Evolutionary conservation across 2,888 invertebrate genomes (phyloP).

Genomic region (Erebia ligea): DNA sequence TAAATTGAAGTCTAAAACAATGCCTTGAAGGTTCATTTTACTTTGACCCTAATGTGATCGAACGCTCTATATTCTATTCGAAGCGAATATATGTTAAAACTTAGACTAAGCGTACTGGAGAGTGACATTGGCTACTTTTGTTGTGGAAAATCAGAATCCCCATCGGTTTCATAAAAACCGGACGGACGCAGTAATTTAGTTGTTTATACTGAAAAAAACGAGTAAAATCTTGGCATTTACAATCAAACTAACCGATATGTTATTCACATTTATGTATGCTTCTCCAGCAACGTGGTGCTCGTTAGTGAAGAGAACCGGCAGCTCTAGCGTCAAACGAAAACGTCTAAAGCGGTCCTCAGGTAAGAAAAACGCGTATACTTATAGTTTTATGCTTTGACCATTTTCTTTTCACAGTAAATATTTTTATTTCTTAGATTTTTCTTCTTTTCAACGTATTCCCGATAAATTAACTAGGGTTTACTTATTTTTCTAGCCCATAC

Average conservation of each 20-base stretch:
- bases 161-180: too few species aligned
- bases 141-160: too few species aligned
- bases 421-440: constrained; percentile 4
- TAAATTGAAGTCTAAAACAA: too few species aligned
- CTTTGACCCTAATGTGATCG: too few species aligned
- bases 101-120: too few species aligned
- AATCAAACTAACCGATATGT: neutral
- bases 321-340: constrained; percentile 65
- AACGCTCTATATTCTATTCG: too few species aligned
- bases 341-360: constrained; percentile 72
- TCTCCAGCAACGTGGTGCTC: constrained; percentile 69
- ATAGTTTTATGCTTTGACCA: constrained; percentile 23
- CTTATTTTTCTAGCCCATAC: neutral
- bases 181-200: too few species aligned
- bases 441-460: constrained; percentile 55
- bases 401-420: constrained; percentile 35
- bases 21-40: too few species aligned
- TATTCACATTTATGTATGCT: constrained; percentile 40
- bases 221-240: neutral
- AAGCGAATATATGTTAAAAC: too few species aligned
- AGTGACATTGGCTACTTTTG: too few species aligned
- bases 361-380: constrained; percentile 48
- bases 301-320: constrained; percentile 62
- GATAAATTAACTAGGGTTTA: neutral
- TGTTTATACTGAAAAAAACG: neutral